These are phyloP conservation scores for Montipora capitata DNA, from an alignment of 92 coral and sea anemone genomes.

Conservation along the genomic window DNA sequence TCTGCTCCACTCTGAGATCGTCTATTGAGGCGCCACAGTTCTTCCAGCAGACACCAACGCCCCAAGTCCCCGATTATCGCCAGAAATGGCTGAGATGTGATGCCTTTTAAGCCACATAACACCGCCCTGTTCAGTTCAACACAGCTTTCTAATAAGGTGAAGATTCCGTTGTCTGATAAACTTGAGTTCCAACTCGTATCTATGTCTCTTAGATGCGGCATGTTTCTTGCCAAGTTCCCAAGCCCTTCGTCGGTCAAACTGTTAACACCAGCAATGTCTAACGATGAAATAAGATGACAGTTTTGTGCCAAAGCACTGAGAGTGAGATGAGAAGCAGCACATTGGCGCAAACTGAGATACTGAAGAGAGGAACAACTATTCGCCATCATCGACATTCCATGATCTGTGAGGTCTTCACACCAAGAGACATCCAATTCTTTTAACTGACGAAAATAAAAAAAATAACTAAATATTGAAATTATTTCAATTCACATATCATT, in stretches of 20 bases:
- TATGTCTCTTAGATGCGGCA: constrained; percentile 77
- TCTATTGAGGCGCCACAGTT: constrained; percentile 53
- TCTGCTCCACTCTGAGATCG: constrained; percentile 31
- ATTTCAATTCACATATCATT: neutral
- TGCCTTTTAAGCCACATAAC: constrained; percentile 78
- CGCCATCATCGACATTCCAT: constrained; percentile 75
- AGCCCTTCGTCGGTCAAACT: constrained; percentile 72
- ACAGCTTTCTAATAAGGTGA: constrained; percentile 70
- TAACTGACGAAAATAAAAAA: constrained; percentile 55
- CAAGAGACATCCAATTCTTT: constrained; percentile 83
- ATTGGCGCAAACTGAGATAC: constrained; percentile 81
- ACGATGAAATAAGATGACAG: constrained; percentile 71
- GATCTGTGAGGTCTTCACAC: constrained; percentile 92
- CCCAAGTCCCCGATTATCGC: constrained; percentile 76
- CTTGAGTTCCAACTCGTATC: constrained; percentile 89
- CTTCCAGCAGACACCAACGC: constrained; percentile 80
- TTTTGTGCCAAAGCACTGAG: constrained; percentile 57
- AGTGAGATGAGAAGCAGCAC: constrained; percentile 73
- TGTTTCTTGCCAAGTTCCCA: constrained; percentile 66
- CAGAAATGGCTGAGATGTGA: constrained; percentile 87
- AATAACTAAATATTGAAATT: neutral
- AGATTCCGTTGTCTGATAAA: constrained; percentile 78
- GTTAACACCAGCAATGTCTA: constrained; percentile 84
- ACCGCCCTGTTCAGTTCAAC: constrained; percentile 72
- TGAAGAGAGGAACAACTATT: constrained; percentile 66